Base-by-base conservation (phyloP, 1,140 invertebrate genomes). In the Augochlora pura region DNA sequence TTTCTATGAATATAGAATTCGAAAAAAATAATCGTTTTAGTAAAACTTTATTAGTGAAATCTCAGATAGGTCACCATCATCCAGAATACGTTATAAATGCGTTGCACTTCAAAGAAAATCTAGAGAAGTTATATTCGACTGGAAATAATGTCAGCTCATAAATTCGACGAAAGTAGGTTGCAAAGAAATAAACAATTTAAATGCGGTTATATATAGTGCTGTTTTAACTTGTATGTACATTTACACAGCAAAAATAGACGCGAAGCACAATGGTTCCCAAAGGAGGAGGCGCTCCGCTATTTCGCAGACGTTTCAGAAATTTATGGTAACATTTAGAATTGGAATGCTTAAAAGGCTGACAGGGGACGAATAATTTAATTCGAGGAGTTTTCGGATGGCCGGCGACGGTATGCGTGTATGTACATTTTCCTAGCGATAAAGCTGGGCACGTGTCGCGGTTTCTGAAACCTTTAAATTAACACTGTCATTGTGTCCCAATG, bases 131-230 rank as follows among this genome's bases (percentile, higher is more conserved):
- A 5, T 18, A 16, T 21, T 66, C 64, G 39, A 16, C 39, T 10
- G 12, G 2, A 39, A 46, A 10, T 66, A 66, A 46, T 66, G 39
- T 25, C 38, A 12, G 0, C 1, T 39, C n/a, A 49, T 66, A 66
- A 66, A 66, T 66, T 66, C 64, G 7, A 10, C 10, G 8, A 18
- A 46, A 66, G 64, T 25, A 46, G 64, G n/a, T 66, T 66, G 39
- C 64, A 25, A 10, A 16, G 39, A 18, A 66, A 66, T 66, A 66
- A 66, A 66, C n/a, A 66, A 66, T 66, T 66, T 66, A 66, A 66
- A 66, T 46, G 64, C 64, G 12, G n/a, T 16, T 38, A 14, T n/a
- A 21, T 4, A 2, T 7, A 23, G 39, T 25, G 39, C n/a, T 49
- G 64, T 66, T 66, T 66, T n/a, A 66, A n/a, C 64, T 16, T 25